A percentile compares a stretch with the other conserved stretches of the same genome.
These are phyloP conservation scores for Drosophila leontia DNA, from an alignment of 1,140 invertebrate species.

Conservation along the genomic window DNA sequence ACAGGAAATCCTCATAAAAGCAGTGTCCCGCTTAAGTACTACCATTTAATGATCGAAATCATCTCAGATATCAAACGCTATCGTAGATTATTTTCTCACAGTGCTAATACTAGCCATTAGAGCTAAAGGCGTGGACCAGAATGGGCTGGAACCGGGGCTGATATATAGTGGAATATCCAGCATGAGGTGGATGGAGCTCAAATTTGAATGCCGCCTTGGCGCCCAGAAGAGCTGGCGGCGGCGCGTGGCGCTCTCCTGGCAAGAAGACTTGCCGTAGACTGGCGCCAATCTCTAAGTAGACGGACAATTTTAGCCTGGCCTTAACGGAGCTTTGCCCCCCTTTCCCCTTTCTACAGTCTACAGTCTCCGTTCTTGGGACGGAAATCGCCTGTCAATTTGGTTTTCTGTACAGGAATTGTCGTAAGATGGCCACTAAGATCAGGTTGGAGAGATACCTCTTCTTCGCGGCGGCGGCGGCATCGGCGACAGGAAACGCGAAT, in stretches of 20 bases:
- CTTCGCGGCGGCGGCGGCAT: slow-evolving; percentile 9
- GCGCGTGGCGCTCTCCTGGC: slow-evolving; percentile 57
- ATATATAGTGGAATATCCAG: slow-evolving; percentile 28
- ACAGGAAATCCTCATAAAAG: slow-evolving; percentile 8
- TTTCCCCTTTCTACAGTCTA: neutral
- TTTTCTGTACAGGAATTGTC: slow-evolving; percentile 66
- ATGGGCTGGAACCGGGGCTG: slow-evolving; percentile 33
- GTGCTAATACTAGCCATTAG: slow-evolving; percentile 50
- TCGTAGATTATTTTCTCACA: slow-evolving; percentile 16
- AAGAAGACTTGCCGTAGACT: slow-evolving; percentile 5
- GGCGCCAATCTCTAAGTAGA: slow-evolving; percentile 58
- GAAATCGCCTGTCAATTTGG: slow-evolving; percentile 79
- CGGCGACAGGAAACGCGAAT: slow-evolving; percentile 50
- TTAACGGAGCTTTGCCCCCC: slow-evolving; percentile 41
- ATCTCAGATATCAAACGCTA: neutral
- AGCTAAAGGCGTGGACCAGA: slow-evolving; percentile 45
- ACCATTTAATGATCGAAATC: slow-evolving; percentile 5
- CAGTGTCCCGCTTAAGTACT: neutral
- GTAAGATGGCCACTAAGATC: slow-evolving; percentile 46
- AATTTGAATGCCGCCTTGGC: slow-evolving; percentile 74
- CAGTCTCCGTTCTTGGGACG: slow-evolving; percentile 26
- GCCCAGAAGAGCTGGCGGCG: slow-evolving; percentile 71
- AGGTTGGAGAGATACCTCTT: slow-evolving; percentile 32
- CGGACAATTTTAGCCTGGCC: slow-evolving; percentile 51
- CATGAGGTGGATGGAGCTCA: slow-evolving; percentile 28